Evolutionary conservation across 2,888 invertebrate genomes (phyloP).

Genomic region (Neoscelio sp.): DNA sequence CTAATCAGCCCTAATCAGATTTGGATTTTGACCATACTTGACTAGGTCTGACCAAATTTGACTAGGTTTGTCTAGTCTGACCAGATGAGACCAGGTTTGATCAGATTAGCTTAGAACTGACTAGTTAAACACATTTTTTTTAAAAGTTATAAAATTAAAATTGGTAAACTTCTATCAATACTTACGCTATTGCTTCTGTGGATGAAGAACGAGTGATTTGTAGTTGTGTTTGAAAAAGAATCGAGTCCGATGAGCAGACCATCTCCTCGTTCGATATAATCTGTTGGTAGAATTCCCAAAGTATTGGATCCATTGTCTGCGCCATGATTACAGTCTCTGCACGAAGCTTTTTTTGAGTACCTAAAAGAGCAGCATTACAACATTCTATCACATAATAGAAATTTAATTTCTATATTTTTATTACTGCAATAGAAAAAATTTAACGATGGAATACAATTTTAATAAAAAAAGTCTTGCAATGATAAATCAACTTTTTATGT

Average conservation of each 20-base stretch:
- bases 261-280: slow-evolving; percentile 80
- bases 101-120: no score
- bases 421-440: background rate
- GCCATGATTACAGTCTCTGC: slow-evolving; percentile 79
- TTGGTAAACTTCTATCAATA: no score
- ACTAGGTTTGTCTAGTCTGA: no score
- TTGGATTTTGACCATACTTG: no score
- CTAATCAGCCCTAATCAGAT: no score
- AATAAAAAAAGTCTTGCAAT: background rate
- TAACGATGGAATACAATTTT: background rate
- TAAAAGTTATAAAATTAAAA: no score
- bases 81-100: no score
- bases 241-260: slow-evolving; percentile 80
- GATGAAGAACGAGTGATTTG: slow-evolving; percentile 76
- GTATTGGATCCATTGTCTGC: slow-evolving; percentile 75
- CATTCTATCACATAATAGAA: no score
- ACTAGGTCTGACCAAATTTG: no score
- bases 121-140: no score
- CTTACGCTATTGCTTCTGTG: slow-evolving; percentile 79
- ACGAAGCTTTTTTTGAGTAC: slow-evolving; percentile 75
- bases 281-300: slow-evolving; percentile 78
- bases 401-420: no score
- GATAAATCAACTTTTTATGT: slow-evolving; percentile 5
- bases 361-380: slow-evolving; percentile 71
- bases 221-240: slow-evolving; percentile 75